These are phyloP conservation scores for Cathartes aura DNA, from an alignment of 2,113 vertebrate genomes.

Conservation along the genomic window DNA sequence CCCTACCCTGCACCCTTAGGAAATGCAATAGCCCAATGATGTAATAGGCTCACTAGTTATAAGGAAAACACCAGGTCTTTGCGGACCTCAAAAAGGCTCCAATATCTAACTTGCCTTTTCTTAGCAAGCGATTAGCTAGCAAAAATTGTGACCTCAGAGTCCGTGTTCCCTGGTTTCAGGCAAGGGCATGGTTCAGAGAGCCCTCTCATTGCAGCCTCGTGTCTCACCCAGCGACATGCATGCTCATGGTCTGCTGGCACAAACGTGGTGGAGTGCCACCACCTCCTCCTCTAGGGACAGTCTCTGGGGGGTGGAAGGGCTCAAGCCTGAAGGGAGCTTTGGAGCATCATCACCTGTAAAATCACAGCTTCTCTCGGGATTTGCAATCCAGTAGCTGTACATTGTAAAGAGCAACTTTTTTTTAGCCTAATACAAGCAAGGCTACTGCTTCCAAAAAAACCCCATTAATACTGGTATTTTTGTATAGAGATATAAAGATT, in stretches of 20 bases:
- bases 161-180: background rate
- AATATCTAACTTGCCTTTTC: background rate
- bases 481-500: background rate
- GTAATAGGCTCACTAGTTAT: background rate
- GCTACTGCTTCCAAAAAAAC: accelerated
- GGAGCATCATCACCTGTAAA: background rate
- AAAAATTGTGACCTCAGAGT: background rate
- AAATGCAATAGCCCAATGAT: background rate
- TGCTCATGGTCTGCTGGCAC: background rate
- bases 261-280: accelerated
- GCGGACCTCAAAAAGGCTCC: background rate
- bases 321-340: background rate
- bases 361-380: background rate
- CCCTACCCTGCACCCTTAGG: background rate
- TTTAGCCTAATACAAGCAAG: background rate
- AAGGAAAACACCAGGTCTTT: background rate
- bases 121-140: background rate
- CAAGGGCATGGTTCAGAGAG: background rate
- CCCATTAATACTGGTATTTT: background rate
- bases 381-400: background rate
- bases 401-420: background rate
- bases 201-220: background rate
- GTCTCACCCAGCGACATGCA: background rate
- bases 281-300: background rate
- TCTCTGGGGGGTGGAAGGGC: background rate